Evolutionary conservation across 2,113 vertebrate genomes (phyloP), one percentile per base, ranked within the genome.

Genomic region (Apaloderma vittatum): DNA sequence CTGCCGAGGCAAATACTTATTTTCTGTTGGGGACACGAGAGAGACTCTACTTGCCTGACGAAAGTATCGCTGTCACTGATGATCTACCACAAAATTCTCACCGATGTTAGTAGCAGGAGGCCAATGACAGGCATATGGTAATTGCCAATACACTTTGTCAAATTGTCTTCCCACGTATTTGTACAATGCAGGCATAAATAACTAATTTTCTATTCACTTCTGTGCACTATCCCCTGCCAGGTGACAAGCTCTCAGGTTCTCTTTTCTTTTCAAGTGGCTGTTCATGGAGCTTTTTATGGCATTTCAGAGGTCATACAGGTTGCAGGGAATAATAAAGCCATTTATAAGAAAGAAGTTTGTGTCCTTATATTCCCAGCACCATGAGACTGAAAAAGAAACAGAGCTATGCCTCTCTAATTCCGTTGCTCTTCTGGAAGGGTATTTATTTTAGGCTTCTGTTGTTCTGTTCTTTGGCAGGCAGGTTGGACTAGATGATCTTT

Each of bases 321-420:
- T 73, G 63, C 2, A 14, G 23, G 40, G 58, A 89, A 91, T 57
- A 88, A 94, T 49, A 57, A 95, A 95, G 43, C 62, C 61, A 46
- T 67, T 77, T 75, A 75, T 88, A 97, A 96, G 94, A 93, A 95
- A 88, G 67, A 78, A 86, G 70, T 72, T 65, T 93, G 54, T 76
- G 18, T 65, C 86, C 40, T 68, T 15, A 46, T 78, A 86, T 83
- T 96, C 88, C 72, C 70, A 86, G 34, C 74, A 91, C 81, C 54
- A 65, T 24, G 6, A 90, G 78, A 93, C 59, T 43, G 57, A 78
- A 91, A 70, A 92, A 90, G 63, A 40, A 73, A 70, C 48, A 88
- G 78, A 86, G 9, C 65, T 40, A 23, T 10, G 32, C 57, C 46
- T 80, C 91, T 89, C 62, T 59, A 70, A 55, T 77, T 78, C 49